Evolutionary conservation across 2,888 invertebrate species (phyloP).

Genomic region (Elmis aenea): DNA sequence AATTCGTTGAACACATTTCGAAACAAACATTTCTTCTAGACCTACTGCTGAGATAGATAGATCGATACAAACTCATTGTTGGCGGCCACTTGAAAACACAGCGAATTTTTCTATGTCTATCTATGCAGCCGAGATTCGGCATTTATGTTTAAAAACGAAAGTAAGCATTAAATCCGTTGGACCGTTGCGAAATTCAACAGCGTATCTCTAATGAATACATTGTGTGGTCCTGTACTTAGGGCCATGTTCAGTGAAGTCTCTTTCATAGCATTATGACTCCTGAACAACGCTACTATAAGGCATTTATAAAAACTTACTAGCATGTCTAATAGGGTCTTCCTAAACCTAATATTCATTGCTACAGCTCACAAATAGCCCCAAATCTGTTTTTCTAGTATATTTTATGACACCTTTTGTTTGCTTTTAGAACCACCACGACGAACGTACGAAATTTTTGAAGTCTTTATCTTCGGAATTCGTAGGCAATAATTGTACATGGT

Average conservation of each 20-base stretch:
- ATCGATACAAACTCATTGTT: too few species aligned
- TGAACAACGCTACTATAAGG: constrained; percentile 9
- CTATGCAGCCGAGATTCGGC: too few species aligned
- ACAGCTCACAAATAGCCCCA: constrained; percentile 23
- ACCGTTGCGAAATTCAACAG: constrained; percentile 43
- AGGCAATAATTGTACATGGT: too few species aligned
- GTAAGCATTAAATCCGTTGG: constrained; percentile 24
- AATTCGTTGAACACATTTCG: too few species aligned
- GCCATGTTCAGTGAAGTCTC: constrained; percentile 10
- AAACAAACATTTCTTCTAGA: too few species aligned
- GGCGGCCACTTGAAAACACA: too few species aligned
- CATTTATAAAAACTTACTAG: constrained; percentile 19
- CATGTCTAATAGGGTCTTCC: constrained; percentile 21
- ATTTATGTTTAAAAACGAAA: too few species aligned
- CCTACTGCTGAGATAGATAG: too few species aligned
- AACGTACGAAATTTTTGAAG: constrained; percentile 6
- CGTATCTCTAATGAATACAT: constrained; percentile 40
- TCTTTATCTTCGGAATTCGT: constrained; percentile 7
- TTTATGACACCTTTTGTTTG: constrained; percentile 30
- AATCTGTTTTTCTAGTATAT: constrained; percentile 27
- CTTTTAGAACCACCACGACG: constrained; percentile 21
- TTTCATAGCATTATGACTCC: constrained; percentile 13
- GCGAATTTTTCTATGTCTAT: too few species aligned
- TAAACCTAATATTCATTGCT: constrained; percentile 19
- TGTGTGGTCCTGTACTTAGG: constrained; percentile 33